Percentiles rank a stretch among this genome's conserved stretches.
These are phyloP conservation scores for Mystacornis crossleyi DNA, from an alignment of 2,113 vertebrate species.

Conservation along the genomic window DNA sequence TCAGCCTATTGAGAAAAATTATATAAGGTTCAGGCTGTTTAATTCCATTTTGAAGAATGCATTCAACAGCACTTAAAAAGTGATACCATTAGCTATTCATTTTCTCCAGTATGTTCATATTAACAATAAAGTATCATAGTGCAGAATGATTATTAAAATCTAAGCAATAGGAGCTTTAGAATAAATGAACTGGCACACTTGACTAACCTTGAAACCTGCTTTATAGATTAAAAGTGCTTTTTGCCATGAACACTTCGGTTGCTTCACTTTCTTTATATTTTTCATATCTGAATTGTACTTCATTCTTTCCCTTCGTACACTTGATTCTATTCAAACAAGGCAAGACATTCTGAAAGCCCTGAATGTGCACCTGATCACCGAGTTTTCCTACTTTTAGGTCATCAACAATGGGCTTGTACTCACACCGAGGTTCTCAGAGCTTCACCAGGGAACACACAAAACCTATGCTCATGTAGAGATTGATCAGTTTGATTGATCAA, in stretches of 20 bases:
- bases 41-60: conserved; percentile 22
- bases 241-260: neutral
- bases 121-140: conserved; percentile 47
- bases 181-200: conserved; percentile 48
- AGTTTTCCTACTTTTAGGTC: neutral
- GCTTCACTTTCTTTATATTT: conserved; percentile 6
- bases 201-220: conserved; percentile 59
- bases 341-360: neutral
- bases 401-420: neutral
- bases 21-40: neutral
- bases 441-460: neutral
- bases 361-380: neutral
- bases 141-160: conserved; percentile 48
- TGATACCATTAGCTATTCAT: conserved; percentile 45
- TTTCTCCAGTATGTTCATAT: conserved; percentile 17
- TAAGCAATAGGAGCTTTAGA: conserved; percentile 26
- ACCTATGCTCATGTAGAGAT: rapidly evolving
- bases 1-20: neutral
- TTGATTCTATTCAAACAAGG: conserved; percentile 2
- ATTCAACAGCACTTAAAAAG: conserved; percentile 31
- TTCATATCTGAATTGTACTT: neutral
- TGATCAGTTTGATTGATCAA: neutral
- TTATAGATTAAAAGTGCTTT: conserved; percentile 43
- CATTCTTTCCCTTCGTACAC: neutral
- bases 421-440: neutral